Percentiles rank a stretch among this genome's conserved stretches.
These are phyloP conservation scores for Caenorhabditis uteleia DNA, from an alignment of 2,888 invertebrate genomes.

Conservation along the genomic window DNA sequence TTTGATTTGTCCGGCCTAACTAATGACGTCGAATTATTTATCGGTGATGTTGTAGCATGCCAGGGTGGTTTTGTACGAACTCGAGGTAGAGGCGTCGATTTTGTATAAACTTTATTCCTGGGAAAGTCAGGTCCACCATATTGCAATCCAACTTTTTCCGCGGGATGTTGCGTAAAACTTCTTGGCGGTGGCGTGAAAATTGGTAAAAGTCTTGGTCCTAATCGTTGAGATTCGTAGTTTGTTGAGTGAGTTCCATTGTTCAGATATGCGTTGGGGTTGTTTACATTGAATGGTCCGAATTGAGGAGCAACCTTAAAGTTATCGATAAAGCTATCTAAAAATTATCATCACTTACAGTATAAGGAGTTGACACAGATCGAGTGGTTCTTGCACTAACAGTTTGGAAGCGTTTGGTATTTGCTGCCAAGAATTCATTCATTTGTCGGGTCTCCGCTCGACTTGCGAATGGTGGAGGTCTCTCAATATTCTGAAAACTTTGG, in stretches of 20 bases:
- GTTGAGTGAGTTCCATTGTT: conserved; percentile 45
- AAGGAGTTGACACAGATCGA: conserved; percentile 33
- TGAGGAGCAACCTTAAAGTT: conserved; percentile 54
- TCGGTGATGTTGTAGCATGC: conserved; percentile 17
- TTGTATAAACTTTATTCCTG: conserved; percentile 16
- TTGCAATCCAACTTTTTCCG: conserved; percentile 40
- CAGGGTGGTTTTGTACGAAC: conserved; percentile 45
- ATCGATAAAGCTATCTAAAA: background rate
- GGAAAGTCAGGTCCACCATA: conserved; percentile 53
- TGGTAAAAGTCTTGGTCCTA: conserved; percentile 53
- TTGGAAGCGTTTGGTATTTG: conserved; percentile 34
- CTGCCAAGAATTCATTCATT: conserved; percentile 47
- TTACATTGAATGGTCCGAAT: conserved; percentile 66
- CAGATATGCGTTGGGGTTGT: conserved; percentile 57
- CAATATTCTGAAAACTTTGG: conserved; percentile 36
- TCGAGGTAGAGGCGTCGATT: conserved; percentile 32
- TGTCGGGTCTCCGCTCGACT: conserved; percentile 52
- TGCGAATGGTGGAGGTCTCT: conserved; percentile 50
- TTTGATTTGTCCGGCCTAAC: conserved; percentile 6
- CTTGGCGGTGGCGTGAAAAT: conserved; percentile 62
- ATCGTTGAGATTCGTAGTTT: conserved; percentile 36
- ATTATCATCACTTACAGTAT: conserved; percentile 38
- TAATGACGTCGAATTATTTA: background rate
- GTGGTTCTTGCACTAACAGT: conserved; percentile 35
- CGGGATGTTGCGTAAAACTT: conserved; percentile 19